A percentile compares a stretch with the other conserved stretches of the same genome.
Conservation (phyloP, 2,113 vertebrate genomes). For the Baryphthengus martii region DNA sequence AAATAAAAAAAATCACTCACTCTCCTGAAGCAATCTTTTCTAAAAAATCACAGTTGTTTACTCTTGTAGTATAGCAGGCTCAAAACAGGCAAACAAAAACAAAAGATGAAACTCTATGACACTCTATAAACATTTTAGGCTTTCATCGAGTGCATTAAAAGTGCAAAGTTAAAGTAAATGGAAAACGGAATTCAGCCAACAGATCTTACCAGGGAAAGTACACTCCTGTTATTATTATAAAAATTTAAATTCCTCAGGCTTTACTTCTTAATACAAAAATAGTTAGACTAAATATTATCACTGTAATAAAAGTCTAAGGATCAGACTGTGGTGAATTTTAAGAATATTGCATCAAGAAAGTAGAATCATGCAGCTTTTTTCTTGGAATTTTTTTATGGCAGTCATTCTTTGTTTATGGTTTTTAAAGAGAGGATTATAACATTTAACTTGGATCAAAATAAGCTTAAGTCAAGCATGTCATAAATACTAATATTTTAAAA, state of each 20-base stretch:
- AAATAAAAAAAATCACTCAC: not conserved
- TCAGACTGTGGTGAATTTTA: not conserved
- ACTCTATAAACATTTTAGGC: not conserved
- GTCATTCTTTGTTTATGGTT: not conserved
- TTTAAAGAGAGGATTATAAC: slow-evolving; percentile 9
- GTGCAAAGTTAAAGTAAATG: not conserved
- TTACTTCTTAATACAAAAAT: not conserved
- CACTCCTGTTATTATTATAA: not conserved
- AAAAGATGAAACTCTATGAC: not conserved
- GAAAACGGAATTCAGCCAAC: not conserved
- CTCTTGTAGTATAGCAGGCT: not conserved
- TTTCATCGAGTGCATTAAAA: not conserved
- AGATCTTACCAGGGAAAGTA: not conserved
- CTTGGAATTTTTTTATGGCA: not conserved
- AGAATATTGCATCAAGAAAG: not conserved
- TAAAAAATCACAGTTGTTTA: not conserved
- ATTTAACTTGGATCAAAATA: slow-evolving; percentile 23
- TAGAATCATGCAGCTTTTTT: not conserved
- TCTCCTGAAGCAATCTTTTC: not conserved
- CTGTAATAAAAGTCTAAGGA: not conserved
- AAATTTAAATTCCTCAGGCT: not conserved
- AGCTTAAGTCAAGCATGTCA: not conserved
- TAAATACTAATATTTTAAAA: not conserved
- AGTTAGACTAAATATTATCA: not conserved
- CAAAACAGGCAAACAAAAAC: not conserved